Percentiles rank a stretch among this genome's conserved stretches.
Evolutionary conservation across 2,797 vertebrate genomes (phyloP).

Genomic region (Pogoniulus pusillus): DNA sequence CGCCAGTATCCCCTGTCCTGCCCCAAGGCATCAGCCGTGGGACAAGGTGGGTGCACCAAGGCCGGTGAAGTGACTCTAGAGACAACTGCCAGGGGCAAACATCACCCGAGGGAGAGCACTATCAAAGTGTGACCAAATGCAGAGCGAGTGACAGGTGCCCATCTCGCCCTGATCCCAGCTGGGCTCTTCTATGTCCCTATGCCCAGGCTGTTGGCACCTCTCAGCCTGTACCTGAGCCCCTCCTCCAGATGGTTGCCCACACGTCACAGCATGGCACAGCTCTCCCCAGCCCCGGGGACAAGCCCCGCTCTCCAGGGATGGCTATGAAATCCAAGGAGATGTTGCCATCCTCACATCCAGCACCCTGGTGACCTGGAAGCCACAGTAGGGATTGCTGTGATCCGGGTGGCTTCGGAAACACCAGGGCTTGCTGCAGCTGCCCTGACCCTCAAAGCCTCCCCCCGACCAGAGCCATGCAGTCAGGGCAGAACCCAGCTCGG

Average conservation of each 20-base stretch:
- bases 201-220: not conserved
- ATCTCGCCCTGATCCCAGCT: fast-evolving
- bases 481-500: not conserved
- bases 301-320: not conserved
- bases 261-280: not conserved
- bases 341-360: not conserved
- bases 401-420: fast-evolving
- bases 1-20: not conserved
- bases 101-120: fast-evolving
- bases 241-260: not conserved
- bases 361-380: fast-evolving
- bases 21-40: not conserved
- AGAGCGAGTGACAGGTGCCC: not conserved
- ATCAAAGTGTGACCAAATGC: not conserved
- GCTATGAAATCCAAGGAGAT: not conserved
- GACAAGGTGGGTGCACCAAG: not conserved
- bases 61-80: fast-evolving
- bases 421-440: not conserved
- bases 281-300: not conserved
- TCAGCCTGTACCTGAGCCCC: not conserved
- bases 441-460: not conserved
- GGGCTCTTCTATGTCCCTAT: fast-evolving
- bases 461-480: fast-evolving
- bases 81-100: not conserved
- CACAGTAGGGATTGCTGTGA: fast-evolving